A percentile compares a stretch with the other conserved stretches of the same genome.
Evolutionary conservation across 2,113 vertebrate genomes (phyloP).

Genomic region (Pholis gunnellus): DNA sequence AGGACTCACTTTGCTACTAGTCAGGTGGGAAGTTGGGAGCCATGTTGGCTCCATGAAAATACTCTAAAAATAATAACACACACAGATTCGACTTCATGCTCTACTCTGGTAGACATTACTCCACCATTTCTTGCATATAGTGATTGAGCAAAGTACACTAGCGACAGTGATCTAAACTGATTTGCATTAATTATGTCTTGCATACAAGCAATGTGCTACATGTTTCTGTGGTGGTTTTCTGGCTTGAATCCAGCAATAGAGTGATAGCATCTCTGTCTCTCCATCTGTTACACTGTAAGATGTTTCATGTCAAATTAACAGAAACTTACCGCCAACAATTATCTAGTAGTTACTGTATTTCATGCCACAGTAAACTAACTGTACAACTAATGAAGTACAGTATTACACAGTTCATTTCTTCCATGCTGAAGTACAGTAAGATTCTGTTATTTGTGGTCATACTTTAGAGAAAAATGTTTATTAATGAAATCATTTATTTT

Average conservation of each 20-base stretch:
- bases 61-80: no score
- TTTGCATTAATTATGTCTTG: background rate
- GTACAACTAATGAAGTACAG: background rate
- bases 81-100: no score
- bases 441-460: background rate
- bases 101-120: no score
- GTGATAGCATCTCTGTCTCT: background rate
- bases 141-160: no score
- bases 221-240: background rate
- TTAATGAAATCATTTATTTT: background rate
- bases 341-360: background rate
- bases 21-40: no score
- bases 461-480: background rate
- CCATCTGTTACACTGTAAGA: background rate
- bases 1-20: no score
- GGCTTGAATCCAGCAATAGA: background rate
- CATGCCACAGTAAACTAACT: background rate
- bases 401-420: background rate
- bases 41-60: no score
- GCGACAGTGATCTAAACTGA: background rate
- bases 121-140: no score
- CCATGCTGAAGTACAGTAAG: background rate
- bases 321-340: background rate
- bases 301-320: background rate
- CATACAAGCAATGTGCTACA: background rate